A percentile compares a stretch with the other conserved stretches of the same genome.
These are phyloP conservation scores for Psittacara wagleri DNA, from an alignment of 2,113 vertebrate species.

Conservation along the genomic window DNA sequence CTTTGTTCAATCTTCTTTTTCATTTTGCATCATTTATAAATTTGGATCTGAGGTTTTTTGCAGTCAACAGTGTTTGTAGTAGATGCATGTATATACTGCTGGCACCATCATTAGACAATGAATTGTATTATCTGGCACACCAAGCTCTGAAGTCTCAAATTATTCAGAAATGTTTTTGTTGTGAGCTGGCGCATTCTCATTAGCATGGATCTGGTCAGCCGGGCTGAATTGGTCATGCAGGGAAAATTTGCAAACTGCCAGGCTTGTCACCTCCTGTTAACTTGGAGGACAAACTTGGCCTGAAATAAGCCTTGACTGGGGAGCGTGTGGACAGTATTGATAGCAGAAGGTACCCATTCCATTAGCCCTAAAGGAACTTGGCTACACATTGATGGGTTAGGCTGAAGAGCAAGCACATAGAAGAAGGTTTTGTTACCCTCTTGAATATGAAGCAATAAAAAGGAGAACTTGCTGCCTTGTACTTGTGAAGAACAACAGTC, in stretches of 20 bases:
- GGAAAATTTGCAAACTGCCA: constrained; percentile 72
- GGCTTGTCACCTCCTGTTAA: constrained; percentile 85
- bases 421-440: neutral
- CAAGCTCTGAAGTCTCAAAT: constrained; percentile 61
- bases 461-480: neutral
- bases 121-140: constrained; percentile 56
- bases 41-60: constrained; percentile 18
- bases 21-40: constrained; percentile 36
- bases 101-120: constrained; percentile 39
- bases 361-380: neutral
- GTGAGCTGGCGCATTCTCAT: constrained; percentile 72
- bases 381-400: neutral
- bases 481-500: neutral
- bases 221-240: constrained; percentile 74
- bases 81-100: neutral
- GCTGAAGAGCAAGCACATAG: neutral
- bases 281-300: constrained; percentile 69
- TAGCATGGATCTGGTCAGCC: constrained; percentile 79
- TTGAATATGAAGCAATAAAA: neutral
- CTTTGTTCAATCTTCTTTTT: neutral
- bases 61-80: neutral
- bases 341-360: constrained; percentile 63
- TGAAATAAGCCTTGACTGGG: constrained; percentile 58
- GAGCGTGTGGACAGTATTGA: constrained; percentile 46
- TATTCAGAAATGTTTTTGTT: constrained; percentile 77